Evolutionary conservation across 2,113 vertebrate species (phyloP), one percentile per base, ranked within the genome.

Genomic region (Azemiops feae): DNA sequence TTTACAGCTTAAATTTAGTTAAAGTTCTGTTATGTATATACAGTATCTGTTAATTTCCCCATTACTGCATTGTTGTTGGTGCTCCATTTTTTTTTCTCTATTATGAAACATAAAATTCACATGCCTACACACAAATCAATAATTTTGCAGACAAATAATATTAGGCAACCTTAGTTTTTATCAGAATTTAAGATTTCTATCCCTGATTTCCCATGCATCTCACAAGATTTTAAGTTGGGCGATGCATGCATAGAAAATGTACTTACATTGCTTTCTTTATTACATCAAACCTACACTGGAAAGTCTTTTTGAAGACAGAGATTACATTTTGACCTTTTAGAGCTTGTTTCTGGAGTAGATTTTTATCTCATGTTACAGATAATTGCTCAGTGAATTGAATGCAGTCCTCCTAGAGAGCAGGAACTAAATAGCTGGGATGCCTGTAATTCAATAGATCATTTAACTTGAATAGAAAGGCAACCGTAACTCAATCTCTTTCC

Each of bases 341-440:
- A 97, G 95, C 95, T 97, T 97, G 96, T 97, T 98, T 97, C 95
- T 95, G 96, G 95, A 97, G 95, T 97, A 98, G 98, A 98, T 98
- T 98, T 98, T 98, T 97, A 96, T 98, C 98, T 98, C 95, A 87
- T 96, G 94, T 98, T 99, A 98, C 98, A 97, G 92, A 98, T 98
- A 98, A 98, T 98, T 98, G 98, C 98, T 98, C 97, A 98, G 93
- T 95, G 96, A 96, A 97, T 96, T 97, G 97, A 99, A 99, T 97
- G 97, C 96, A 98, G 98, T 98, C 98, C 98, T 98, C 98, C 97
- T 98, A 93, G 95, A 94, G 97, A 97, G 93, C 93, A 95, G 94
- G 96, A 97, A 95, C 94, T 97, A 98, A 97, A 96, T 93, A 89
- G 91, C 96, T 96, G 97, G 95, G 96, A 95, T 96, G 95, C 96